phyloP scores from a whole-genome alignment of 2,888 invertebrate species.

The Sminthurinus aureus region DNA sequence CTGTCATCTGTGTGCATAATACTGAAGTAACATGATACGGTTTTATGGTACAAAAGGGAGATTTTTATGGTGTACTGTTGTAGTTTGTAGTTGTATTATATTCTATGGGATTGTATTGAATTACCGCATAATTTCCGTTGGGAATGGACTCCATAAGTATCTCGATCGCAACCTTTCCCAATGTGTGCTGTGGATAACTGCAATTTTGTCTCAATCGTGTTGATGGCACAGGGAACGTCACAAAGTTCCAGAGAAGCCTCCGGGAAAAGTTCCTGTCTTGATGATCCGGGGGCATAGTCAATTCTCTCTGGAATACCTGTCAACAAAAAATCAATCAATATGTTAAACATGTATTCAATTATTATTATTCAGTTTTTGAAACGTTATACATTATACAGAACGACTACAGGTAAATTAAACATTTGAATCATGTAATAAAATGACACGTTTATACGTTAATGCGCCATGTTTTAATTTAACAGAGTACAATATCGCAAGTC shows the following conservation, averaged over 20 bases:
- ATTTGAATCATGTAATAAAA: no score
- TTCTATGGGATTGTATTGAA: constrained; percentile 56
- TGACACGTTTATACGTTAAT: no score
- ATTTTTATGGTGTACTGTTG: background rate
- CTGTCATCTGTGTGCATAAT: no score
- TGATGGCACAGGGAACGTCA: constrained; percentile 64
- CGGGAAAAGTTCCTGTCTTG: constrained; percentile 81
- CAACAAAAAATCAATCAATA: constrained; percentile 28
- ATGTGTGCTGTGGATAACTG: constrained; percentile 83
- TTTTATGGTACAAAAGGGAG: no score
- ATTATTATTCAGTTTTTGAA: no score
- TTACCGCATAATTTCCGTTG: constrained; percentile 83
- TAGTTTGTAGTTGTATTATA: no score
- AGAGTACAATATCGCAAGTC: no score
- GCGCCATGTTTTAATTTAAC: no score
- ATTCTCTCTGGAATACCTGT: constrained; percentile 81
- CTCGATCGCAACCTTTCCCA: constrained; percentile 95
- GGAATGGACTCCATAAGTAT: constrained; percentile 86
- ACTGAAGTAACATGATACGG: no score
- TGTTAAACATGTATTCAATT: no score
- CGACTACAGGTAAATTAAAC: no score
- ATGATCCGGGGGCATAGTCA: constrained; percentile 85
- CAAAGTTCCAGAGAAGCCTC: constrained; percentile 73
- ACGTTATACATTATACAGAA: no score
- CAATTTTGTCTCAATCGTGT: constrained; percentile 66